phyloP scores from a whole-genome alignment of 53 echinoderm and acorn worm species.

The Luidia sarsii region DNA sequence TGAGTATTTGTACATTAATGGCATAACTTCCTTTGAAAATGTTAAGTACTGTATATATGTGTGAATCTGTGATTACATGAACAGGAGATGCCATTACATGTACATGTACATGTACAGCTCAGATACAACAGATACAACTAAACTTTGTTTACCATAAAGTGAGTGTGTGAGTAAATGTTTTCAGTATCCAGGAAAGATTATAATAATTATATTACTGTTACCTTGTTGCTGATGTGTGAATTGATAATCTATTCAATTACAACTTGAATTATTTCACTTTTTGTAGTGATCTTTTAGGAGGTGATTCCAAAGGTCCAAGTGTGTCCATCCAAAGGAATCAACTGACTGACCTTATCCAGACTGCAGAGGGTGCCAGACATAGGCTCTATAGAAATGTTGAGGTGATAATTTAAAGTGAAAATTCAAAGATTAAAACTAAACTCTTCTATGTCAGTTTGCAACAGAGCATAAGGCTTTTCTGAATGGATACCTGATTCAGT shows the following conservation, averaged over 20 bases:
- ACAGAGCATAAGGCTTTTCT: no score
- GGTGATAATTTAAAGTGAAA: slow-evolving; percentile 41
- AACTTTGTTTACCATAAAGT: no score
- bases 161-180: no score
- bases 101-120: no score
- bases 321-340: slow-evolving; percentile 83
- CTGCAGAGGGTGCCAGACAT: slow-evolving; percentile 76
- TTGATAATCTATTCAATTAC: no score
- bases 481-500: no score
- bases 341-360: slow-evolving; percentile 83
- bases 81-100: background rate
- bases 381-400: slow-evolving; percentile 93
- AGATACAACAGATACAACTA: no score
- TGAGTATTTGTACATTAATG: slow-evolving; percentile 39
- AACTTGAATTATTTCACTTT: no score
- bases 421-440: background rate
- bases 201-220: no score
- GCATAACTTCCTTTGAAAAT: background rate
- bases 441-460: no score
- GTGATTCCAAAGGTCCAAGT: slow-evolving; percentile 70
- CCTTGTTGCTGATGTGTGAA: no score
- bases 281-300: slow-evolving; percentile 71
- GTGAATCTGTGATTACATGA: background rate
- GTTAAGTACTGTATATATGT: background rate
- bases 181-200: no score